Base-by-base conservation (phyloP, 2,113 vertebrate species). In the Calyptommatus sinebrachiatus region DNA sequence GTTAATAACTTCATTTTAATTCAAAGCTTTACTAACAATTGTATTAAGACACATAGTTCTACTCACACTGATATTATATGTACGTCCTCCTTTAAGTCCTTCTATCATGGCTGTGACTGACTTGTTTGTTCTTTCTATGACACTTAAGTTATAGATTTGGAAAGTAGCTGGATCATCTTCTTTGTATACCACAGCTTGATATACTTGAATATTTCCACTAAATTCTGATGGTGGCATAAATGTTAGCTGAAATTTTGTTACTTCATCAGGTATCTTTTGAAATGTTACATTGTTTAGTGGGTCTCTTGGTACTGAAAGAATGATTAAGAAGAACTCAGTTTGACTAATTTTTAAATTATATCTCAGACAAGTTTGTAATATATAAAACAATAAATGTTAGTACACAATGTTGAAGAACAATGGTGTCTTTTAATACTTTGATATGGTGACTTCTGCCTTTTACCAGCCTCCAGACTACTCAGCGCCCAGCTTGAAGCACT, bases 61-160 rank as follows among this genome's bases (percentile, higher is more conserved):
- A 53, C 94, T 95, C 91, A 98, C 98, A 88, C 96, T 96, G 92
- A 99, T 96, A 65, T 95, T 99, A 85, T 99, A 99, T 10, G 93
- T 97, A 65, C 95, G 90, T 85, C 98, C 98, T 85, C 98, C 98
- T 92, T 99, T 98, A 9, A 99, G 92, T 57, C 98, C 98, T 46
- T 96, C 94, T 84, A 99, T 95, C 87, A 97, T 65, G 8, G 96
- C 97, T 60, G 92, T 96, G 83, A 99, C 79, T 1, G 91, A 96
- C 45, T 95, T 93, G 73, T 97, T 93, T 6, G 95, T 95, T 79
- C 91, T 94, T 48, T 90, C 90, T 73, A 95, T 94, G 73, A 97
- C 92, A 74, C 90, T 92, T 11, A 99, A 94, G 72, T 94, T 95
- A 74, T 95, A 93, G 62, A 98, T 92, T 82, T 90, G 95, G 71